A percentile compares a stretch with the other conserved stretches of the same genome.
Evolutionary conservation across 2,113 vertebrate species (phyloP).

Genomic region (Podarcis cretensis): DNA sequence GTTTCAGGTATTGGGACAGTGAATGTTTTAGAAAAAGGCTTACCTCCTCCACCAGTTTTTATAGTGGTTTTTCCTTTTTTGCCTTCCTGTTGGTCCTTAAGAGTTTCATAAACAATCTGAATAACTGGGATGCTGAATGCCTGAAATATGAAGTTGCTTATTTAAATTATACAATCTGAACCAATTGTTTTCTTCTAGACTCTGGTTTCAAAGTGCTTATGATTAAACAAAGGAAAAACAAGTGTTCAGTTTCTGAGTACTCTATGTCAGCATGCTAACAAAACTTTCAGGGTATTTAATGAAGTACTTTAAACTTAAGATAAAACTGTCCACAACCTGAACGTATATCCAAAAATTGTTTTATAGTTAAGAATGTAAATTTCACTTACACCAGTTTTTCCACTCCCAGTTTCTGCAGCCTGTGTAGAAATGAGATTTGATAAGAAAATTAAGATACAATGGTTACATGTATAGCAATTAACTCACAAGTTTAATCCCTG

Average conservation of each 20-base stretch:
- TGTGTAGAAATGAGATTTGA: slow-evolving; percentile 57
- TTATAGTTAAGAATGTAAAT: background rate
- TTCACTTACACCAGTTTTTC: slow-evolving; percentile 96
- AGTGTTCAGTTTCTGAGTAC: background rate
- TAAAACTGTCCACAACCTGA: background rate
- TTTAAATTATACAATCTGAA: background rate
- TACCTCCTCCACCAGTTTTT: slow-evolving; percentile 91
- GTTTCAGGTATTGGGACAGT: background rate
- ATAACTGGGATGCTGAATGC: slow-evolving; percentile 98
- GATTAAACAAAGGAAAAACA: background rate
- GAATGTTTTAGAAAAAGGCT: background rate
- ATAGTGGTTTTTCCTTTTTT: slow-evolving; percentile 90
- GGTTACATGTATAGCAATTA: background rate
- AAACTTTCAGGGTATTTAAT: background rate
- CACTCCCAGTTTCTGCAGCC: slow-evolving; percentile 98
- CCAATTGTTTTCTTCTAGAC: background rate
- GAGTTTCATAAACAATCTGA: slow-evolving; percentile 97
- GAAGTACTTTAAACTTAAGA: background rate
- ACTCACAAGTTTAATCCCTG: background rate
- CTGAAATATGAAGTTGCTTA: slow-evolving; percentile 67
- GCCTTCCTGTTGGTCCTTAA: slow-evolving; percentile 96
- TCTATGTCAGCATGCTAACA: background rate
- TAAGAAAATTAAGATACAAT: background rate
- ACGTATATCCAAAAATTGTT: background rate
- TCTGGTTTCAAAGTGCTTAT: background rate